A percentile compares a stretch with the other conserved stretches of the same genome.
phyloP scores from a whole-genome alignment of 2,113 vertebrate species.

The Rhadina sibilatrix region DNA sequence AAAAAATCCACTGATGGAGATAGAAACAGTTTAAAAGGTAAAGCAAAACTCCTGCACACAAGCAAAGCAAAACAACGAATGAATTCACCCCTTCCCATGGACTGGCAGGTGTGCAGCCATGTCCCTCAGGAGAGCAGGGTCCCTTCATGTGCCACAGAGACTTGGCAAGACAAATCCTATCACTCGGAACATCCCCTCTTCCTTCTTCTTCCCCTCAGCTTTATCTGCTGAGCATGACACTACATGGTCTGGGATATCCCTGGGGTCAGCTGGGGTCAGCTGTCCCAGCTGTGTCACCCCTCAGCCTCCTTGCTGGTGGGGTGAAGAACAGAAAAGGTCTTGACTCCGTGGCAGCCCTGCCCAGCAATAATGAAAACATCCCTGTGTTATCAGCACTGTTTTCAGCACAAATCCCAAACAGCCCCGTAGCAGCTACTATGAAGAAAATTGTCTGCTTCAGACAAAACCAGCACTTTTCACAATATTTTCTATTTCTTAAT shows the following conservation, averaged over 20 bases:
- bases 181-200: not conserved
- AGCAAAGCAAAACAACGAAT: not conserved
- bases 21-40: not conserved
- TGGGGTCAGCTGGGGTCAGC: not conserved
- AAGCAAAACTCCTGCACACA: not conserved
- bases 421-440: not conserved
- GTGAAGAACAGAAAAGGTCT: not conserved
- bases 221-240: not conserved
- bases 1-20: not conserved
- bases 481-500: slow-evolving; percentile 33
- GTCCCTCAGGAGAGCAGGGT: not conserved
- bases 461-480: not conserved
- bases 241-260: not conserved
- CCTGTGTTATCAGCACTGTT: not conserved
- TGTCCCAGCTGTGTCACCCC: not conserved
- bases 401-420: not conserved
- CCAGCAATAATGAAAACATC: not conserved
- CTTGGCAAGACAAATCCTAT: not conserved
- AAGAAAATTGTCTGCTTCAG: not conserved
- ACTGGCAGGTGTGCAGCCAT: not conserved
- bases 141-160: accelerated
- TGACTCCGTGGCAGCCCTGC: not conserved
- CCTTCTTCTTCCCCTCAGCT: not conserved
- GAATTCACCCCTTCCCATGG: not conserved
- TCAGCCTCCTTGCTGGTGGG: not conserved